Conservation (phyloP, 2,113 vertebrate genomes). For the Cathartes aura region DNA sequence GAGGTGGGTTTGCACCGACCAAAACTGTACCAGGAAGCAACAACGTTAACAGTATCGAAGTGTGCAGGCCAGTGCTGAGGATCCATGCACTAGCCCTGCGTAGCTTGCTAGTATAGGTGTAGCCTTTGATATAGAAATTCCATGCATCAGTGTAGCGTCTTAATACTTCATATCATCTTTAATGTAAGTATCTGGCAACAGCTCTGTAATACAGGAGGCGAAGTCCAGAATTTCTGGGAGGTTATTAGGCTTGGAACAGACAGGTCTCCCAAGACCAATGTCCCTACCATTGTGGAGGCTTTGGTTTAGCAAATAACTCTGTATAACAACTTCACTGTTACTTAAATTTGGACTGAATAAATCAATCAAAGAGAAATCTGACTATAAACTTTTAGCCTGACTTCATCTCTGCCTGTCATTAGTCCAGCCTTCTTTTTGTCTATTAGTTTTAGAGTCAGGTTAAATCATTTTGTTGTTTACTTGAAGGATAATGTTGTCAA, state of each 20-base stretch:
- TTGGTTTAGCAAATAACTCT: neutral
- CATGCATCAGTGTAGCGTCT: neutral
- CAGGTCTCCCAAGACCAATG: neutral
- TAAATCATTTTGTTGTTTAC: neutral
- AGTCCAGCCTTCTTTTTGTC: neutral
- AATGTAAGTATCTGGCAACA: neutral
- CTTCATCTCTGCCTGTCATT: neutral
- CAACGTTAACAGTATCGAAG: fast-evolving
- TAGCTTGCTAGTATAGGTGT: neutral
- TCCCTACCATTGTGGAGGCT: neutral
- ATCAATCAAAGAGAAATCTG: neutral
- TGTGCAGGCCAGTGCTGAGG: neutral
- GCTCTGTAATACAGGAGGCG: neutral
- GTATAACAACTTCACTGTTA: neutral
- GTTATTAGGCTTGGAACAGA: neutral
- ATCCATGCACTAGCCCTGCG: neutral
- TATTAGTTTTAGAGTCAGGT: neutral
- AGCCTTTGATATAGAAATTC: neutral
- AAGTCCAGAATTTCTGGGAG: neutral
- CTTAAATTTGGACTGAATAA: neutral
- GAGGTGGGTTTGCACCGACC: neutral
- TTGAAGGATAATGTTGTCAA: neutral
- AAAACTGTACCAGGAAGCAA: neutral
- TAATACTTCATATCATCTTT: neutral
- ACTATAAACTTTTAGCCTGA: neutral